phyloP scores from a whole-genome alignment of 2,888 invertebrate genomes.

The Ophion ellenae region DNA sequence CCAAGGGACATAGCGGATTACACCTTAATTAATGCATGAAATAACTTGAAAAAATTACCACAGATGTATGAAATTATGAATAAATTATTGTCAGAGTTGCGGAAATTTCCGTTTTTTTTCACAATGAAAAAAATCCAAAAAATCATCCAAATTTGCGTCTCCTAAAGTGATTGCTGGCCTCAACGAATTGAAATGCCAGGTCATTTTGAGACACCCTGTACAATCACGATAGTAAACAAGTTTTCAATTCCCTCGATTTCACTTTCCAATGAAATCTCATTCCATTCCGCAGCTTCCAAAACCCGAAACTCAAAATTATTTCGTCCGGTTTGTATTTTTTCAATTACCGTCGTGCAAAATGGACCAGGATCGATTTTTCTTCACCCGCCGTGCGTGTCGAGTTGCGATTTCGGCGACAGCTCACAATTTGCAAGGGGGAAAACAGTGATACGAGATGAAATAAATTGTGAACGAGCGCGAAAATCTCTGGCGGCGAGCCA shows the following conservation, averaged over 20 bases:
- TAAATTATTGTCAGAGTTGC: too few species aligned
- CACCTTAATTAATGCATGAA: too few species aligned
- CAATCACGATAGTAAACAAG: neutral
- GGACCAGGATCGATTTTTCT: neutral
- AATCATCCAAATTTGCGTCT: too few species aligned
- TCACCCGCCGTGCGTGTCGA: neutral
- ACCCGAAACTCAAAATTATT: neutral
- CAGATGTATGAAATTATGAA: too few species aligned
- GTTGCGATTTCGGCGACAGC: neutral
- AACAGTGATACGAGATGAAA: conserved; percentile 2
- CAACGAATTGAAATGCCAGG: too few species aligned
- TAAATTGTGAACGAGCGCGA: conserved; percentile 19
- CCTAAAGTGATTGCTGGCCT: too few species aligned
- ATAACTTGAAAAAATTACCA: too few species aligned
- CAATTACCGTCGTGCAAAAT: neutral
- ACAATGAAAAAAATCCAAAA: too few species aligned
- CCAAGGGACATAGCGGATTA: too few species aligned
- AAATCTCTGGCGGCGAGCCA: conserved; percentile 25
- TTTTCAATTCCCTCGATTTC: neutral
- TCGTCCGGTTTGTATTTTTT: neutral
- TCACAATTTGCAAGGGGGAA: neutral
- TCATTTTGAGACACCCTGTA: too few species aligned
- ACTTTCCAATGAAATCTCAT: neutral
- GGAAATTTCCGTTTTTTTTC: too few species aligned
- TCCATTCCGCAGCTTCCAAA: neutral